Percentiles rank a stretch among this genome's conserved stretches.
phyloP scores from a whole-genome alignment of 2,888 invertebrate genomes.

The Leptinotarsa peninsularis region DNA sequence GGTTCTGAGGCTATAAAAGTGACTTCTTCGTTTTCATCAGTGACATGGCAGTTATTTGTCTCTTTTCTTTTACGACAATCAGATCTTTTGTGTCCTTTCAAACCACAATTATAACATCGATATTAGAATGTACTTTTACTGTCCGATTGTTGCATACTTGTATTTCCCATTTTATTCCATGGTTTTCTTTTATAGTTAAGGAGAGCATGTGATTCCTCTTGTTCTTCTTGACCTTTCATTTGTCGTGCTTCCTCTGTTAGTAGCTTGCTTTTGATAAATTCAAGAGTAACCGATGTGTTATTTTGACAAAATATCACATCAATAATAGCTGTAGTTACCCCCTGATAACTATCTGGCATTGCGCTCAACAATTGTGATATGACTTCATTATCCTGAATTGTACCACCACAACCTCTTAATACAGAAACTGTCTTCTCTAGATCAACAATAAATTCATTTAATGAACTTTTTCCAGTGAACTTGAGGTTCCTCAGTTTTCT shows the following conservation, averaged over 20 bases:
- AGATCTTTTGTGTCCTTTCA: too few relatives aligned
- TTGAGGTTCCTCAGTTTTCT: not conserved
- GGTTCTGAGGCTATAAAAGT: not conserved
- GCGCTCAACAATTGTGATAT: not conserved
- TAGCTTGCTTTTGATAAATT: slow-evolving; percentile 13
- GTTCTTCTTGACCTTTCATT: not conserved
- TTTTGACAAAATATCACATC: slow-evolving; percentile 27
- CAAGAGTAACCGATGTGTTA: not conserved
- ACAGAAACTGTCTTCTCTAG: not conserved
- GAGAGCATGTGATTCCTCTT: not conserved
- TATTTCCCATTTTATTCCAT: not conserved
- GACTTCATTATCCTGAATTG: not conserved
- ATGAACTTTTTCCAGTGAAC: not conserved
- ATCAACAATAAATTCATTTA: not conserved
- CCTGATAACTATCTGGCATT: slow-evolving; percentile 28
- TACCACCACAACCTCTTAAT: not conserved
- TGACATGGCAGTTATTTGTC: not conserved
- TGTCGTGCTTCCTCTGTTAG: slow-evolving; percentile 12
- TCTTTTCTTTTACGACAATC: too few relatives aligned
- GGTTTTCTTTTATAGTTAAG: not conserved
- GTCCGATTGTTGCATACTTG: not conserved
- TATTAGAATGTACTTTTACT: too few relatives aligned
- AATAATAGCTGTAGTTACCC: slow-evolving; percentile 25
- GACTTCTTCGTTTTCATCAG: not conserved
- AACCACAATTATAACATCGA: too few relatives aligned